A percentile compares a stretch with the other conserved stretches of the same genome.
Conservation (phyloP, 2,113 vertebrate species). For the Callopanchax toddi region DNA sequence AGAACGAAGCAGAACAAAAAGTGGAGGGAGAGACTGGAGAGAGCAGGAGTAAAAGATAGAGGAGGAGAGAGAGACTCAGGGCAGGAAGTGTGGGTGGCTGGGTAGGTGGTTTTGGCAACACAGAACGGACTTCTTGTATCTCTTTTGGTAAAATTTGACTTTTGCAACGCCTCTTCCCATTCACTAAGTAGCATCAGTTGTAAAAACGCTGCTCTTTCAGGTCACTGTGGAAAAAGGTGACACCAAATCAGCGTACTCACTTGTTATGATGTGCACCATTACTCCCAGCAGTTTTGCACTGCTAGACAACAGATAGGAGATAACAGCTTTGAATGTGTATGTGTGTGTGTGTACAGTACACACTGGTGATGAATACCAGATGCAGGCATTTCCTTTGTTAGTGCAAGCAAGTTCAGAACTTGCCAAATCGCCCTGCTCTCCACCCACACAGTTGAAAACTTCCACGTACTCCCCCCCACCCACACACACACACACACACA, state of each 20-base stretch:
- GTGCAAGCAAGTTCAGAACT: slow-evolving; percentile 74
- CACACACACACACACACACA: slow-evolving; percentile 73
- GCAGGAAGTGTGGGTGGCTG: slow-evolving; percentile 74
- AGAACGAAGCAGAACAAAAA: slow-evolving; percentile 57
- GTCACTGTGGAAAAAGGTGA: slow-evolving; percentile 55
- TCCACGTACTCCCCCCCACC: slow-evolving; percentile 77
- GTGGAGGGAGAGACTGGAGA: slow-evolving; percentile 34
- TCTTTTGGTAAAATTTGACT: slow-evolving; percentile 70
- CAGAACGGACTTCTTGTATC: slow-evolving; percentile 68
- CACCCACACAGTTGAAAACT: slow-evolving; percentile 73
- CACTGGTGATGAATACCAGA: slow-evolving; percentile 73
- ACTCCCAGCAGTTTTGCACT: slow-evolving; percentile 38
- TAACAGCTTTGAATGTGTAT: slow-evolving; percentile 36
- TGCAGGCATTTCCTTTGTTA: slow-evolving; percentile 80
- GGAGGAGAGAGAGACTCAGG: slow-evolving; percentile 53
- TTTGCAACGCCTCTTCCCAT: slow-evolving; percentile 54
- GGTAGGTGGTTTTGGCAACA: slow-evolving; percentile 77
- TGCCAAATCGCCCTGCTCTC: slow-evolving; percentile 73
- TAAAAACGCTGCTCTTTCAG: slow-evolving; percentile 51
- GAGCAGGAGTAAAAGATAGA: slow-evolving; percentile 43
- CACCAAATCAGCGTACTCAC: slow-evolving; percentile 49
- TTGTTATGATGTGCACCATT: slow-evolving; percentile 33
- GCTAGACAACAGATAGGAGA: slow-evolving; percentile 48
- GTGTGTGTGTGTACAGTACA: slow-evolving; percentile 49
- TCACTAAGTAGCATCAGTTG: slow-evolving; percentile 57